phyloP scores from a whole-genome alignment of 2,113 vertebrate species.

The Burhinus bistriatus region DNA sequence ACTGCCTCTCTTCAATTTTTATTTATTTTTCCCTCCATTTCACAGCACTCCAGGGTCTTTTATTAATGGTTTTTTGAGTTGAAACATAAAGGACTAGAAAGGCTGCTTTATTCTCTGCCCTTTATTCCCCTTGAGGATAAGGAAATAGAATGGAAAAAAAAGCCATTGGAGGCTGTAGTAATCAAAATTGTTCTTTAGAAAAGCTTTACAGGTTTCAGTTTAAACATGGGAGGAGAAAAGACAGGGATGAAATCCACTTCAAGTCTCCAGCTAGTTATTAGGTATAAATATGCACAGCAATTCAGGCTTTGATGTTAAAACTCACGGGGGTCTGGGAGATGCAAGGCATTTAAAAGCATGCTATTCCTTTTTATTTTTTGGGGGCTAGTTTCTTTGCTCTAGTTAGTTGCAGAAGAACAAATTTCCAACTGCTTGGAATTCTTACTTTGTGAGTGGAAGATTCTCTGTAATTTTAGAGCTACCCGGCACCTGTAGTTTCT shows the following conservation, averaged over 20 bases:
- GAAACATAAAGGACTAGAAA: slow-evolving; percentile 18
- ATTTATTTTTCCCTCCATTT: background rate
- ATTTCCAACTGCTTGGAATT: background rate
- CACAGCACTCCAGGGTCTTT: background rate
- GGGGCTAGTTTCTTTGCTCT: background rate
- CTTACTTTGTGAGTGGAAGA: background rate
- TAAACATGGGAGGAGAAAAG: background rate
- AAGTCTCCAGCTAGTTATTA: background rate
- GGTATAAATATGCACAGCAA: background rate
- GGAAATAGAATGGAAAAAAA: background rate
- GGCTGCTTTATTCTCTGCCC: slow-evolving; percentile 13
- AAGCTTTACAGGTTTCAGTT: slow-evolving; percentile 24
- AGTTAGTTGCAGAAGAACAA: background rate
- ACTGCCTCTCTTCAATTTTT: background rate
- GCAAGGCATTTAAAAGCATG: background rate
- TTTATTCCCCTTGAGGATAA: slow-evolving; percentile 6
- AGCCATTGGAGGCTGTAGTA: background rate
- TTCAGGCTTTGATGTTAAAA: slow-evolving; percentile 18
- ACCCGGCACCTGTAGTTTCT: background rate
- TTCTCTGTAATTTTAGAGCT: background rate
- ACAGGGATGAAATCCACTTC: background rate
- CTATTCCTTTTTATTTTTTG: background rate
- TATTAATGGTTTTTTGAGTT: background rate
- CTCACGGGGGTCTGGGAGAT: background rate
- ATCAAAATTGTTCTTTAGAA: slow-evolving; percentile 31